Evolutionary conservation across 2,797 vertebrate species (phyloP).

Genomic region (Tamandua tetradactyla): DNA sequence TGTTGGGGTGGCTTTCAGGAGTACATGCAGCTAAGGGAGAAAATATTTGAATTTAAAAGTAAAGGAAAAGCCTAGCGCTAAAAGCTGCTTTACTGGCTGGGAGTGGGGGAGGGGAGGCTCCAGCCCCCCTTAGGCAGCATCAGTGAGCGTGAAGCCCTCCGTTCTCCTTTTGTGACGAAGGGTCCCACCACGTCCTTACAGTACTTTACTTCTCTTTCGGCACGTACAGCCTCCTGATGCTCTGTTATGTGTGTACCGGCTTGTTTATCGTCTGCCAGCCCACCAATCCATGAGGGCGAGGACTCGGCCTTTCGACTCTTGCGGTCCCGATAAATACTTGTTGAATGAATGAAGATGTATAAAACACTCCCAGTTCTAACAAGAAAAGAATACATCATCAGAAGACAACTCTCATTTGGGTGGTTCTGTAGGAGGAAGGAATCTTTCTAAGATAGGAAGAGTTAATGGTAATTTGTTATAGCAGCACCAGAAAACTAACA

Average conservation of each 20-base stretch:
- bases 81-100: background rate
- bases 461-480: background rate
- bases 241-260: too few relatives aligned
- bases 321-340: background rate
- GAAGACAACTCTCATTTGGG: background rate
- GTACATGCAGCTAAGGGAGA: background rate
- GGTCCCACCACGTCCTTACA: background rate
- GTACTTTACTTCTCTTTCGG: background rate
- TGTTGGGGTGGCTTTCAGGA: background rate
- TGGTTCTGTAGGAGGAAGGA: background rate
- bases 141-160: background rate
- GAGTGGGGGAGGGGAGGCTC: too few relatives aligned
- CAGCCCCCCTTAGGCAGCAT: background rate
- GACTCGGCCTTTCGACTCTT: background rate
- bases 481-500: background rate
- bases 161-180: background rate
- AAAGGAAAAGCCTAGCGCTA: conserved; percentile 13
- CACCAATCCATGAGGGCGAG: background rate
- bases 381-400: background rate
- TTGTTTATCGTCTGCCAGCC: background rate
- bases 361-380: background rate
- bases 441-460: background rate
- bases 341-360: background rate
- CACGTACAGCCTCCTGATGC: too few relatives aligned
- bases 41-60: conserved; percentile 22